Percentiles rank a stretch among this genome's conserved stretches.
Evolutionary conservation across 2,113 vertebrate genomes (phyloP).

Genomic region (Brevimyrus niger): DNA sequence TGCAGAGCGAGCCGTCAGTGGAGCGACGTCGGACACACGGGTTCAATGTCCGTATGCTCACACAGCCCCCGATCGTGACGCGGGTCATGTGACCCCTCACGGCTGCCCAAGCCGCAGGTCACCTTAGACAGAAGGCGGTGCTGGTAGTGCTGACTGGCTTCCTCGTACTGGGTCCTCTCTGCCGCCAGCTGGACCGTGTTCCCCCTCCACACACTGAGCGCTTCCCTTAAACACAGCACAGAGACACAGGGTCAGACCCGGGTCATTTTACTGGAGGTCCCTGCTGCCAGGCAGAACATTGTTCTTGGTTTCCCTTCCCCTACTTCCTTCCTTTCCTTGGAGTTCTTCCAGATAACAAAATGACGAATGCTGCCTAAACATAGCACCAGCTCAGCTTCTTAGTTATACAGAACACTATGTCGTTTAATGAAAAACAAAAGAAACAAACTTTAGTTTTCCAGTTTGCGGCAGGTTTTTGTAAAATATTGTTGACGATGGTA

Average conservation of each 20-base stretch:
- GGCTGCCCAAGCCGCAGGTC: background rate
- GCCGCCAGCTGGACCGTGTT: constrained; percentile 39
- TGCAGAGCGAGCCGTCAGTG: constrained; percentile 16
- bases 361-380: background rate
- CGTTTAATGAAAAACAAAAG: background rate
- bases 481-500: constrained; percentile 17
- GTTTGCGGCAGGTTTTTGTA: background rate
- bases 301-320: background rate
- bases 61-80: background rate
- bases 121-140: constrained; percentile 66
- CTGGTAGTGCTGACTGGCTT: constrained; percentile 56
- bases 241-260: background rate
- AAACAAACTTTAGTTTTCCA: background rate
- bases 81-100: background rate
- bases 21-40: background rate
- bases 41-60: background rate
- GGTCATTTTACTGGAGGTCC: background rate
- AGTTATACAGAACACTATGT: background rate
- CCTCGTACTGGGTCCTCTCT: constrained; percentile 37
- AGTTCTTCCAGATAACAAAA: background rate
- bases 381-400: background rate
- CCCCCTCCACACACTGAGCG: constrained; percentile 60
- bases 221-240: constrained; percentile 41
- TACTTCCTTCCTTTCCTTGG: background rate
- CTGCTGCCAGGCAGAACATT: background rate